Evolutionary conservation across 2,888 invertebrate genomes (phyloP).

Genomic region (Pyrrhosoma nymphula): DNA sequence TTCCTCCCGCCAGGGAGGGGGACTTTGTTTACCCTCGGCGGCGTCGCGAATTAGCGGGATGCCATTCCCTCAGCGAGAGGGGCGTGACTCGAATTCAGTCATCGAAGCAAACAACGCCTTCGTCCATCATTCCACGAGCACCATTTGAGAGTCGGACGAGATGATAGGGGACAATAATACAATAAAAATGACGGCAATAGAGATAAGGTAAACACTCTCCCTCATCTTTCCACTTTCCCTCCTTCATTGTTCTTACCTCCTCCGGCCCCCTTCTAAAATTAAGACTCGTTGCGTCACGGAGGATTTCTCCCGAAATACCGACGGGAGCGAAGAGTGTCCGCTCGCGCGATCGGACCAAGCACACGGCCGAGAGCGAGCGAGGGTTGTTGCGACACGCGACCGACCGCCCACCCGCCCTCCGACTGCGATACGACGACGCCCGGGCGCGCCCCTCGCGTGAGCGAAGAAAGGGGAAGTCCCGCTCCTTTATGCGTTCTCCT

Average conservation of each 20-base stretch:
- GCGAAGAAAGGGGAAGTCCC: too few species aligned
- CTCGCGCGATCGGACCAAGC: not conserved
- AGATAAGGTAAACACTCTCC: not conserved
- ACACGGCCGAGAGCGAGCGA: too few species aligned
- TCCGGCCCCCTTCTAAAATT: not conserved
- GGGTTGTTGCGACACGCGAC: not conserved
- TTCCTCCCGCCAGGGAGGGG: too few species aligned
- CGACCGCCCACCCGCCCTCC: too few species aligned
- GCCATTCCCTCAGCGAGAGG: not conserved
- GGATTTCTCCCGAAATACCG: slow-evolving; percentile 8
- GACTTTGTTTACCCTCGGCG: not conserved
- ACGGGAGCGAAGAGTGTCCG: not conserved
- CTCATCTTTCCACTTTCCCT: not conserved
- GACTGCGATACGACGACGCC: too few species aligned
- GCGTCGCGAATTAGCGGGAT: not conserved
- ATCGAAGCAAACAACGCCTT: not conserved
- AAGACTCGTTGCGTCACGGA: not conserved
- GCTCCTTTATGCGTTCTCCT: too few species aligned
- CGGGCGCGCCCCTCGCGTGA: too few species aligned
- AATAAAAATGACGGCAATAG: not conserved
- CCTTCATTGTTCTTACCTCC: not conserved
- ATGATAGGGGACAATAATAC: not conserved
- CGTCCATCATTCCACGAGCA: not conserved
- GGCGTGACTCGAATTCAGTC: not conserved
- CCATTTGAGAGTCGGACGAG: not conserved